Conservation (phyloP, 92 coral and sea anemone genomes). For the Zoanthus solanderi region DNA sequence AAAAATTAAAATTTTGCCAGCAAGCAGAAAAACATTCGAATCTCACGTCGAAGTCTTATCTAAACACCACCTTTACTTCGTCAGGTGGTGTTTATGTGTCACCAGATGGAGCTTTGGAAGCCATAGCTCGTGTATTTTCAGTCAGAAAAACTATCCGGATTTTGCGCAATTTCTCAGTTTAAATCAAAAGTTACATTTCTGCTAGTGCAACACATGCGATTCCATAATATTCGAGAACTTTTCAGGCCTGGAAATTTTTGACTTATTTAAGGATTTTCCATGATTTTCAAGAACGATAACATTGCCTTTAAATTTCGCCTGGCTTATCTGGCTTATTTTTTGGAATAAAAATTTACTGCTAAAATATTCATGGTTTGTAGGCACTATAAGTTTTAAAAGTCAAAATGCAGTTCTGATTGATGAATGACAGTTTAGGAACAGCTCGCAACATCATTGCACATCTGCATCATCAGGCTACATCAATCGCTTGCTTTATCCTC, state of each 20-base stretch:
- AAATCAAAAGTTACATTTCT: constrained; percentile 7
- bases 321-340: not conserved
- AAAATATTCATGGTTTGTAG: not conserved
- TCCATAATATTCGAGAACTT: constrained; percentile 15
- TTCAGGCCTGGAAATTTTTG: not conserved
- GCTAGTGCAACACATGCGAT: constrained; percentile 27
- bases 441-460: constrained; percentile 5
- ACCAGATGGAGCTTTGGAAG: constrained; percentile 18
- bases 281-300: constrained; percentile 6
- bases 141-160: constrained; percentile 2
- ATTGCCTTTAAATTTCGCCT: constrained; percentile 3
- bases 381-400: constrained; percentile 1
- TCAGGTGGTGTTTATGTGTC: constrained; percentile 26
- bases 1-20: not conserved
- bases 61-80: constrained; percentile 7
- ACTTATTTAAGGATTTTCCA: not conserved
- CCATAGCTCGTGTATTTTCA: constrained; percentile 18
- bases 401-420: not conserved
- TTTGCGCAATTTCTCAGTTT: constrained; percentile 18
- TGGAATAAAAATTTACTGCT: not conserved
- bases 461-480: constrained; percentile 5
- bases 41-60: constrained; percentile 4
- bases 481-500: not conserved
- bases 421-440: constrained; percentile 3
- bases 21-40: not conserved